A percentile compares a stretch with the other conserved stretches of the same genome.
Conservation (phyloP, 2,113 vertebrate species). For the Chamaetylas fuelleborni region DNA sequence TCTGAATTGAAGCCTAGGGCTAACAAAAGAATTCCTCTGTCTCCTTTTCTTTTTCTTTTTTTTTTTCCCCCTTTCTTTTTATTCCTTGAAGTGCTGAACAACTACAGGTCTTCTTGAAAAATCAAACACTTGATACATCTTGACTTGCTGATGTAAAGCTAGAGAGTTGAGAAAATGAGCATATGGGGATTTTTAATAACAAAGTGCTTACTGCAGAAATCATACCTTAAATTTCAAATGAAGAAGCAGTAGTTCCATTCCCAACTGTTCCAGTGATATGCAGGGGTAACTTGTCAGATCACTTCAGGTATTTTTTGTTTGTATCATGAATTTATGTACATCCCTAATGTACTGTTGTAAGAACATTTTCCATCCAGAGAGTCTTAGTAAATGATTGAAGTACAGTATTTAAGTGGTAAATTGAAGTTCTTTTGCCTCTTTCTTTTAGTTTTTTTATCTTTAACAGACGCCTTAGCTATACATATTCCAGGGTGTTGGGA, state of each 20-base stretch:
- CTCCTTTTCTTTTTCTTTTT: not conserved
- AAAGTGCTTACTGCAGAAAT: not conserved
- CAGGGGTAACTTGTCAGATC: not conserved
- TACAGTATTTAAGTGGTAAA: not conserved
- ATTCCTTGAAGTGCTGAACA: not conserved
- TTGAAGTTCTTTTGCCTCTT: not conserved
- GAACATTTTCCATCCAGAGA: not conserved
- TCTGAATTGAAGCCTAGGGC: not conserved
- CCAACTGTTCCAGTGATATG: not conserved
- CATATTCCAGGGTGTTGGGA: not conserved
- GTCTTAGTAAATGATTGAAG: not conserved
- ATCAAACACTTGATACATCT: not conserved
- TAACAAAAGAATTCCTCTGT: not conserved
- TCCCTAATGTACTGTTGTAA: not conserved
- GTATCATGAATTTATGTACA: not conserved
- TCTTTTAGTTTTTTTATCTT: not conserved
- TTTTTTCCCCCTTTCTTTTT: rapidly evolving
- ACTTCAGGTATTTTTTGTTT: conserved; percentile 17
- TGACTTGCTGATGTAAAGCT: not conserved
- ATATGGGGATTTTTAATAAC: conserved; percentile 12
- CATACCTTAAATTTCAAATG: not conserved
- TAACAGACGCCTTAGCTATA: not conserved
- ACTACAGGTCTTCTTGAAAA: not conserved
- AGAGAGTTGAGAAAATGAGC: not conserved
- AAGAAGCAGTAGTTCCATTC: not conserved